A percentile compares a stretch with the other conserved stretches of the same genome.
phyloP scores from a whole-genome alignment of 2,888 invertebrate genomes.

The Oscheius sp. region DNA sequence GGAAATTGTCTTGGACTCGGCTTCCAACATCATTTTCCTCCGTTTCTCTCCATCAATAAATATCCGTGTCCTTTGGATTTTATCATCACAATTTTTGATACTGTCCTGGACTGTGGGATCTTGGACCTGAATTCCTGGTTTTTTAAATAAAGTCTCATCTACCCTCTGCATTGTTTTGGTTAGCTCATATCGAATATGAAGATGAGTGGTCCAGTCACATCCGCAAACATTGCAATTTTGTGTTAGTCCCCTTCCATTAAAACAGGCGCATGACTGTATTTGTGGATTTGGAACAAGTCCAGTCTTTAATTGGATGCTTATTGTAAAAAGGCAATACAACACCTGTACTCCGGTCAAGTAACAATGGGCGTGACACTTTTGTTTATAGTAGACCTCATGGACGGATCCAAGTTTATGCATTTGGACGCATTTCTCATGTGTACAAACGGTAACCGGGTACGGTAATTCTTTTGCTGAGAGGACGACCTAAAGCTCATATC shows the following conservation, averaged over 20 bases:
- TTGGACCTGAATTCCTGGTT: background rate
- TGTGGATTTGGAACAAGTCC: constrained; percentile 4
- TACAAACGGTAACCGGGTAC: constrained; percentile 51
- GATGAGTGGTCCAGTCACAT: constrained; percentile 41
- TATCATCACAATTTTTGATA: constrained; percentile 8
- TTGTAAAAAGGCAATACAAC: no score
- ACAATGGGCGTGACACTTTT: constrained; percentile 45
- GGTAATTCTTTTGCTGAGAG: constrained; percentile 13
- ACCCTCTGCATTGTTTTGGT: background rate
- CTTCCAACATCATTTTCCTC: background rate
- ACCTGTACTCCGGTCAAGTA: constrained; percentile 38
- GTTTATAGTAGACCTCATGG: constrained; percentile 37
- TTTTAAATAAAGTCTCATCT: background rate
- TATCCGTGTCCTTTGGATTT: background rate
- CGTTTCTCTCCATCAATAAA: constrained; percentile 11
- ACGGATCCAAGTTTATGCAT: background rate
- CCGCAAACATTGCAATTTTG: constrained; percentile 32
- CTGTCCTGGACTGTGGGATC: constrained; percentile 22
- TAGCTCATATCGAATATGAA: constrained; percentile 41
- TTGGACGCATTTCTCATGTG: constrained; percentile 34
- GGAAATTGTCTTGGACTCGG: constrained; percentile 13
- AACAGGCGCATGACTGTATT: constrained; percentile 16
- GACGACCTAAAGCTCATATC: background rate
- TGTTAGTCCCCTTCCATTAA: background rate
- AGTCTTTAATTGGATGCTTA: constrained; percentile 11